Evolutionary conservation across 2,797 vertebrate species (phyloP).

Genomic region (Phrynocephalus guinanensis): DNA sequence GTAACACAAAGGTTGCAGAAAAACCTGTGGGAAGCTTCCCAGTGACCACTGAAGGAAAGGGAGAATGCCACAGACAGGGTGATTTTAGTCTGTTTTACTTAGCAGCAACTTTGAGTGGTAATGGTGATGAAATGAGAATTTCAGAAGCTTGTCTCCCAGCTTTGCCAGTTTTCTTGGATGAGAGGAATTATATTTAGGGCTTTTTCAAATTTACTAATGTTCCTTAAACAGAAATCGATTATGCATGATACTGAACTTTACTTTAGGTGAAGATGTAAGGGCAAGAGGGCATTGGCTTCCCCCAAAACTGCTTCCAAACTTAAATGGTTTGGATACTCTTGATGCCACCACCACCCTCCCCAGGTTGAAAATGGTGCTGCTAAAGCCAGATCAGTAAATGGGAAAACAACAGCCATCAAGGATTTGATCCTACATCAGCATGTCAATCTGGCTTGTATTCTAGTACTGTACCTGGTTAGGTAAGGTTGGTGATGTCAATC

Average conservation of each 20-base stretch:
- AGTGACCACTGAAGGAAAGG: not conserved
- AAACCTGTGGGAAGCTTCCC: not conserved
- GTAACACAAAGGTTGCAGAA: not conserved
- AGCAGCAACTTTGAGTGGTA: not conserved
- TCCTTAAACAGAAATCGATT: not conserved
- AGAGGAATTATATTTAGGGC: not conserved
- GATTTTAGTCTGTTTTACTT: not conserved
- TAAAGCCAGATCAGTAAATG: too few relatives aligned
- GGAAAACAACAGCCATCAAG: too few relatives aligned
- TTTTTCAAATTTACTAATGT: not conserved
- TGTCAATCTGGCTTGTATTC: too few relatives aligned
- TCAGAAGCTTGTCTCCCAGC: not conserved
- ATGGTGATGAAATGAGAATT: not conserved
- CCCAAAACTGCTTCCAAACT: too few relatives aligned
- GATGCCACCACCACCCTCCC: too few relatives aligned
- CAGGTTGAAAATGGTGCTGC: too few relatives aligned
- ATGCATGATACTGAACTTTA: not conserved
- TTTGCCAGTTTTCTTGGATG: not conserved
- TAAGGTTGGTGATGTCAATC: too few relatives aligned
- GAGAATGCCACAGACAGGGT: not conserved
- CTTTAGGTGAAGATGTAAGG: too few relatives aligned
- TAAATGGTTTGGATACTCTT: too few relatives aligned
- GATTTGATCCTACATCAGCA: too few relatives aligned
- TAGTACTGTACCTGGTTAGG: too few relatives aligned
- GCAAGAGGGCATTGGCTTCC: too few relatives aligned